Percentiles rank a stretch among this genome's conserved stretches.
These are phyloP conservation scores for Clarias pachynema DNA, from an alignment of 2,797 vertebrate genomes.

Conservation along the genomic window DNA sequence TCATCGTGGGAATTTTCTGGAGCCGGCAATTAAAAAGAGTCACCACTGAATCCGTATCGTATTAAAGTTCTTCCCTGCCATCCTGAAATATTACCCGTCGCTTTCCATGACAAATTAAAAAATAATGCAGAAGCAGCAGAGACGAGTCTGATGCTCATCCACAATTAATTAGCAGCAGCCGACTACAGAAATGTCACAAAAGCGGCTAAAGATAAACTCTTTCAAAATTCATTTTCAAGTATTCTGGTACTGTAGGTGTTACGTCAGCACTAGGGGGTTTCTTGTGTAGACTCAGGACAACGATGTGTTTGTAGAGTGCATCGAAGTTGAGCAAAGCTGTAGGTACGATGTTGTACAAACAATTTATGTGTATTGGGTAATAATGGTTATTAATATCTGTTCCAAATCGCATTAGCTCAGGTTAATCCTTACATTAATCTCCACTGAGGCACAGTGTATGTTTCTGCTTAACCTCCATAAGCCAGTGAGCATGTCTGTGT, in stretches of 20 bases:
- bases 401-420: neutral
- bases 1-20: neutral
- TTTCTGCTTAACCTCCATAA: conserved; percentile 23
- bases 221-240: neutral
- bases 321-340: neutral
- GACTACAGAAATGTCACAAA: neutral
- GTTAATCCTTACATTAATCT: conserved; percentile 16
- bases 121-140: neutral
- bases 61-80: neutral
- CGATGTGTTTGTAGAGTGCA: neutral
- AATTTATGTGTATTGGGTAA: neutral
- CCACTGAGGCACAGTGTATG: neutral
- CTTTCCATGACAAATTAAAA: neutral
- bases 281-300: neutral
- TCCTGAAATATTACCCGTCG: neutral
- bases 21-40: neutral
- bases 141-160: neutral
- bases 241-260: neutral
- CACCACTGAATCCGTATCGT: neutral
- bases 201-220: neutral
- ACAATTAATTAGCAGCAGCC: neutral
- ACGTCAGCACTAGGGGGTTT: neutral
- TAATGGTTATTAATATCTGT: conserved; percentile 17
- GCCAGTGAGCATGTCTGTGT: neutral
- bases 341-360: neutral